Evolutionary conservation across 2,888 invertebrate species (phyloP).

Genomic region (Parnassius glacialis): DNA sequence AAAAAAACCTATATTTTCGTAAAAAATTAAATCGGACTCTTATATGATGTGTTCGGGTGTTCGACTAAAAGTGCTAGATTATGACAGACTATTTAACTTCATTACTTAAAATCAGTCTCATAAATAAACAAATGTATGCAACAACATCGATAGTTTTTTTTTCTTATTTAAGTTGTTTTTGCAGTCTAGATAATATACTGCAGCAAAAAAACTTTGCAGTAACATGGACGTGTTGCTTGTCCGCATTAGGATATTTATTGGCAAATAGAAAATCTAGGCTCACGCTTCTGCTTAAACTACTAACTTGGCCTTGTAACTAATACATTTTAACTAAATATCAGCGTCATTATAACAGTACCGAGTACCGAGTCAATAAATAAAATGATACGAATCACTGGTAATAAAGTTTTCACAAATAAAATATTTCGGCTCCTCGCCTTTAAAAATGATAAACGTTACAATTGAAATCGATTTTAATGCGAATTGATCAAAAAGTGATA

Average conservation of each 20-base stretch:
- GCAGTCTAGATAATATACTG: background rate
- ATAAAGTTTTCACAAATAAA: background rate
- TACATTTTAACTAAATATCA: conserved; percentile 68
- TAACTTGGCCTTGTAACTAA: conserved; percentile 41
- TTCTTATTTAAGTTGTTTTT: too few relatives aligned
- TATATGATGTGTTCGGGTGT: background rate
- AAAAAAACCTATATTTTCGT: background rate
- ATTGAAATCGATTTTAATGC: background rate
- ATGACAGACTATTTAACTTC: conserved; percentile 51
- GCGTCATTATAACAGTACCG: conserved; percentile 21
- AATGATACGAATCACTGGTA: conserved; percentile 7
- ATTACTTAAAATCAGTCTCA: conserved; percentile 79
- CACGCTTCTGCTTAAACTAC: background rate
- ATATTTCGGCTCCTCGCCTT: background rate
- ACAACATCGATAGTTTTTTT: background rate
- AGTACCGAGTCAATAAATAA: conserved; percentile 11
- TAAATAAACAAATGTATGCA: conserved; percentile 55
- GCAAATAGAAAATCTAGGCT: conserved; percentile 15
- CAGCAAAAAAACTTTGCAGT: background rate
- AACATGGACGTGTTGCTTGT: conserved; percentile 2
- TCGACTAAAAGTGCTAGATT: conserved; percentile 41
- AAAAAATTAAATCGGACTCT: background rate
- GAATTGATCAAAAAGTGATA: background rate
- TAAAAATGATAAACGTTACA: background rate
- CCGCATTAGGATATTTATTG: conserved; percentile 35